Base-by-base conservation (phyloP, 2,113 vertebrate genomes). In the Psittacara wagleri region DNA sequence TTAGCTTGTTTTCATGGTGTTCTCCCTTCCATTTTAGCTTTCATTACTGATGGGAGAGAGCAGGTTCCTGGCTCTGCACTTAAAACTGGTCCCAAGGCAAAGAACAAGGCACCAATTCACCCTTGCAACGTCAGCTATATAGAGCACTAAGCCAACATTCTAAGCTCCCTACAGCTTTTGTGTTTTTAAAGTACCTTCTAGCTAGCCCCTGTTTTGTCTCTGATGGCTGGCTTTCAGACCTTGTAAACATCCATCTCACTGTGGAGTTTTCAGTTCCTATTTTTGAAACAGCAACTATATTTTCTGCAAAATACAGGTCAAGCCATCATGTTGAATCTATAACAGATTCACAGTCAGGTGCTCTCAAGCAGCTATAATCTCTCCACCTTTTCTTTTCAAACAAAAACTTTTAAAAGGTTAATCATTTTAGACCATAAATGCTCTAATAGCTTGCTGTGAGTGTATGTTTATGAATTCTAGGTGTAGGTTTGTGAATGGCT, bases 1-100 rank as follows among this genome's bases (percentile, higher is more conserved):
- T 95, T 95, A 94, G 90, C 86, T 97, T 96, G 72, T 96, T 96
- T 97, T 86, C 88, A 39, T 59, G 52, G 83, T 5, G 62, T 23
- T 80, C 70, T 74, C 35, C 13, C 77, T 86, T 59, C 70, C 44
- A 54, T 82, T 83, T 64, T 27, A 82, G 88, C 73, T 94, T 64
- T 75, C 14, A 8, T 86, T 39, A 35, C 69, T 67, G 81, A 74
- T 12, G 57, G 83, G 33, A 52, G 70, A 41, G 27, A 95, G 84
- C 57, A 67, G 92, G 82, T 84, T 91, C 84, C 86, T 80, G 91
- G 86, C 59, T 33, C 68, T 6, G 70, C 3, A 0, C 54, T 95
- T 76, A n/a, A 83, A 96, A 51, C 54, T 13, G 0, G 19, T 73
- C 88, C 77, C 72, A 51, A 59, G 46, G 83, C 77, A 96, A 85